These are phyloP conservation scores for Apocrypta bakeri DNA, from an alignment of 1,140 invertebrate species.

Conservation along the genomic window DNA sequence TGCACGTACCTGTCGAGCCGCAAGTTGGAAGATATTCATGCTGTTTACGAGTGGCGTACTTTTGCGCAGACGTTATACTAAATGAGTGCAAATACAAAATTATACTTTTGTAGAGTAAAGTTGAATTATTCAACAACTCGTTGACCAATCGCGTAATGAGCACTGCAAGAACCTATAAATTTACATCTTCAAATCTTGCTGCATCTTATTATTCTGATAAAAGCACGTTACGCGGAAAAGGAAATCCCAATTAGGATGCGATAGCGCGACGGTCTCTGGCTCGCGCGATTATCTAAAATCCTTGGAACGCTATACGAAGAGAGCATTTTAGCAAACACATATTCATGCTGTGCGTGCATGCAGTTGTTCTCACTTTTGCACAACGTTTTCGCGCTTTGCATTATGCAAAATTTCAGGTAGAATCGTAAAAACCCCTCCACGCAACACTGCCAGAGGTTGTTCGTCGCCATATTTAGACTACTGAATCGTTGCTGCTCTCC, in stretches of 20 bases:
- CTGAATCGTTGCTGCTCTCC: conserved; percentile 11
- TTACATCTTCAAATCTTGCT: too few relatives aligned
- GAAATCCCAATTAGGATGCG: conserved; percentile 38
- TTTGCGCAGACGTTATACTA: too few relatives aligned
- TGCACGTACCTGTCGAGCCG: neutral
- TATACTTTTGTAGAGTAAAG: too few relatives aligned
- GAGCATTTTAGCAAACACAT: neutral
- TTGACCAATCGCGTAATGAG: too few relatives aligned
- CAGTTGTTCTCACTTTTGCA: conserved; percentile 42
- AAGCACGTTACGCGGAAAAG: neutral
- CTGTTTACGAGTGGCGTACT: too few relatives aligned
- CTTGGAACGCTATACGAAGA: neutral
- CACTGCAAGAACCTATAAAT: too few relatives aligned
- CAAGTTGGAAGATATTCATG: neutral
- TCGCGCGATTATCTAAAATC: conserved; percentile 41
- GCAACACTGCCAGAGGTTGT: neutral
- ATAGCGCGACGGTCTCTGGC: neutral
- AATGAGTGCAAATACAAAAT: too few relatives aligned
- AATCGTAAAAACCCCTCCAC: conserved; percentile 45
- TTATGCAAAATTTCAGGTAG: conserved; percentile 51
- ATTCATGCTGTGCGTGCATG: neutral
- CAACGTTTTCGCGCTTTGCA: conserved; percentile 47
- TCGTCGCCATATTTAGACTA: conserved; percentile 49
- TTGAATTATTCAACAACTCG: too few relatives aligned
- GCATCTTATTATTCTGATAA: neutral